Base-by-base conservation (phyloP, 1,140 invertebrate genomes). In the Drosophila burlai region DNA sequence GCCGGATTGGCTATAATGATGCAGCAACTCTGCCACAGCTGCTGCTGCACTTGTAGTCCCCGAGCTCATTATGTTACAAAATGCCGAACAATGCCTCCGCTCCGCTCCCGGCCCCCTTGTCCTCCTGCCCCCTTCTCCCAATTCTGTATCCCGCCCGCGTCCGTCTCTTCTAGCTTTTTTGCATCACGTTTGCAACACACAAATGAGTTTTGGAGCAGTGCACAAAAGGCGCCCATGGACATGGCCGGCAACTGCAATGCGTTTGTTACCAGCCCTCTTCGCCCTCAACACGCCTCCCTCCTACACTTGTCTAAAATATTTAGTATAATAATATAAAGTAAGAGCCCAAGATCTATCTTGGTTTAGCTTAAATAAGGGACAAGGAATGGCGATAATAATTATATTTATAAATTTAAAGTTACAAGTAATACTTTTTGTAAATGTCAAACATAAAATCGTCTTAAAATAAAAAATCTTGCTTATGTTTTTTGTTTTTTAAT, bases 31-130 rank as follows among this genome's bases (percentile, higher is more conserved):
- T 42, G 74, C 69, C 66, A 59, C 82, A 79, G 60, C 66, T 61
- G 76, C 71, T 50, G 58, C 64, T 59, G 75, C 68, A 80, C 89
- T 91, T 84, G 83, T 87, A 84, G 83, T 91, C 87, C 89, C 87
- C 83, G 80, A 91, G 87, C 87, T 91, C 87, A 91, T 91, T 91
- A 87, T 84, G 89, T 84, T 84, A 87, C 81, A 91, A 91, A 91
- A 84, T 80, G 84, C 89, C 90, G 91, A 89, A 91, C 89, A 91
- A 91, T 91, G 89, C 79, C 76, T 57, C 63, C 64, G 26, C 72
- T 45, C 10, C 15, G 16, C 21, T 49, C 15, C 16, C 24, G 24
- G 18, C 18, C 42, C 38, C 29, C 38, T 45, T 40, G 26, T n/a
- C 3, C n/a, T 8, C n/a, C 7, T 15, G 34, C 34, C 13, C 13